Base-by-base conservation (phyloP, 2,888 invertebrate genomes). In the Papilio elwesi region DNA sequence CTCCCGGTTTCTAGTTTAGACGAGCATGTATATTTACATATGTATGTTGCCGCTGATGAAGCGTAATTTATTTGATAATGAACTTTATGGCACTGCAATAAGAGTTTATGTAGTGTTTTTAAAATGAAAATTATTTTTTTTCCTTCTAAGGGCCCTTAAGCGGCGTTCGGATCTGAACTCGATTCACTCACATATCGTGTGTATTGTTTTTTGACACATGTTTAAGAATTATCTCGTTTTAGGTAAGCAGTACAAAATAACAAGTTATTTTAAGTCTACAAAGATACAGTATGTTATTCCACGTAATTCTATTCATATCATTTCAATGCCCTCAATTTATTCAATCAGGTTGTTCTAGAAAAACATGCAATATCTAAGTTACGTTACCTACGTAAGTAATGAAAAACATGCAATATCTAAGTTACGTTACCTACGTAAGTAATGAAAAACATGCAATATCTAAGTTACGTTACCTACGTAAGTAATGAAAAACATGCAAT, bases 1-100 rank as follows among this genome's bases (percentile, higher is more conserved):
- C 75, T 83, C 65, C 74, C 69, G 70, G 74, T 76, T 79, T 83
- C 83, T 78, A 81, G 80, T 84, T 82, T 79, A 77, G 75, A 76
- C 69, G 71, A 70, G 73, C 75, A 74, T 76, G 74, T 76, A 76
- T 76, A 75, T 71, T 68, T 51, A 73, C 70, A 65, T 74, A 51
- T 36, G 47, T 68, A 62, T 16, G 16, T 57, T 64, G 12, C n/a
- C 12, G 55, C 1, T 11, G 10, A 11, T 6, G 15, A 49, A 51
- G 12, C 1, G 6, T 47, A 12, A 11, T 36, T 38, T 38, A 68
- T 51, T 65, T 63, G 36, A 74, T 48, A 66, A 71, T 73, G 57
- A 68, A 4, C 62, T 57, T 70, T 74, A 73, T 59, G 36, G 12
- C 51, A 0, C 6, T 7, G 36, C 4, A 13, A 26, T 65, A 69